Evolutionary conservation across 2,113 vertebrate genomes (phyloP).

Genomic region (Zingel zingel): DNA sequence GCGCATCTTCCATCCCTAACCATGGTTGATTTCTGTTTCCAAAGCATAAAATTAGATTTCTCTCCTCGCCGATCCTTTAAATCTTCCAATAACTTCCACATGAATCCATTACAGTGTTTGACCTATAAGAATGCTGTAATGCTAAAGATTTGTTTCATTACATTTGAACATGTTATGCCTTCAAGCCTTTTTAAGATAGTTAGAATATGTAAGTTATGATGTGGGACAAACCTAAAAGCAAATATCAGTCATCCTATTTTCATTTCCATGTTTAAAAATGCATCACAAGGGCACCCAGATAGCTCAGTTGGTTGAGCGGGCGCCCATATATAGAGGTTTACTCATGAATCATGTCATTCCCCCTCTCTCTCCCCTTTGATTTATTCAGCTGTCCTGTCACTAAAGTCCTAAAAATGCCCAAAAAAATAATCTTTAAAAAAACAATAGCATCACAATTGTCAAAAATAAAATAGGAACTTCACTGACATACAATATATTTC

Average conservation of each 20-base stretch:
- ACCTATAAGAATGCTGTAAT: conserved; percentile 22
- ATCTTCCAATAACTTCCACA: not conserved
- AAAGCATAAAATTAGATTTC: conserved; percentile 25
- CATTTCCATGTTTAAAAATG: conserved; percentile 19
- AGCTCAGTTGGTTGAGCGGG: too few relatives aligned
- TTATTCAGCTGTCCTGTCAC: too few relatives aligned
- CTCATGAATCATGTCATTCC: too few relatives aligned
- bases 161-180: conserved; percentile 11
- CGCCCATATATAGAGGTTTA: too few relatives aligned
- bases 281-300: not conserved
- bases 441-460: not conserved
- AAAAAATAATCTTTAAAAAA: too few relatives aligned
- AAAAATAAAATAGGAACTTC: not conserved
- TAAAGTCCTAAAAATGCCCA: too few relatives aligned
- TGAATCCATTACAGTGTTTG: conserved; percentile 22
- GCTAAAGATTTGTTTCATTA: conserved; percentile 19
- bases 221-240: conserved; percentile 5
- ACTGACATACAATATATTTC: not conserved
- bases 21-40: conserved; percentile 8
- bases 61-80: not conserved
- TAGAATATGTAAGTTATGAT: not conserved
- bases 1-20: not conserved
- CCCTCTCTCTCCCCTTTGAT: too few relatives aligned
- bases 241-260: conserved; percentile 6
- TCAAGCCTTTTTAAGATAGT: not conserved